Evolutionary conservation across 2,888 invertebrate genomes (phyloP), one percentile per base, ranked within the genome.

Genomic region (Meteorus cinctellus): DNA sequence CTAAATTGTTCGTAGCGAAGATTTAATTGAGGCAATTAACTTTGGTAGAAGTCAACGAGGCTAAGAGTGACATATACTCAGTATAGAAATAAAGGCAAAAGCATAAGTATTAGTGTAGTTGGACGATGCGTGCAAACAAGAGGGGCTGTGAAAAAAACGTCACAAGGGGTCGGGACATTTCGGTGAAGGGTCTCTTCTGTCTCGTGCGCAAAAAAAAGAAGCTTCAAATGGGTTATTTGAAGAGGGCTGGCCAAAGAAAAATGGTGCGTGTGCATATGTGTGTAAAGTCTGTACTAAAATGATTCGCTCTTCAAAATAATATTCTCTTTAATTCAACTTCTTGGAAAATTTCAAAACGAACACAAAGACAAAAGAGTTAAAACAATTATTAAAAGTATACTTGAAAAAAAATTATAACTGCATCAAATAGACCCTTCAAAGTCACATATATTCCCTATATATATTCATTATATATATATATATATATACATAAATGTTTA

Each of bases 1-100:
- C 81, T 77, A 84, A 83, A 86, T 85, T 82, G 85, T 82, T 83
- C 80, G 83, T 81, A 85, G 82, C 80, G 79, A 83, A 82, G 81
- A 83, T 83, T 83, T 86, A 84, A 86, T 85, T 83, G 84, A 78
- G 77, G 79, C 84, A 84, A 86, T 85, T 86, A 86, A 84, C 82
- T 75, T 51, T 41, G 65, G 74, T 67, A 79, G 67, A 74, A 59
- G 76, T 45, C 51, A 77, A 74, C 74, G 81, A 75, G 60, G 36
- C 71, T 60, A 70, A 63, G 59, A 55, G 24, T 48, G 72, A 75
- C 75, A 63, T 72, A 55, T 55, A 36, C 72, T 24, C 60, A 72
- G 69, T 74, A 41, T 65, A 75, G 72, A 68, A 48, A 67, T 76
- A 80, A 78, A 74, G 62, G 75, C 34, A 60, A 29, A 66, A 71